Evolutionary conservation across 2,888 invertebrate genomes (phyloP).

Genomic region (Piscicola geometra): DNA sequence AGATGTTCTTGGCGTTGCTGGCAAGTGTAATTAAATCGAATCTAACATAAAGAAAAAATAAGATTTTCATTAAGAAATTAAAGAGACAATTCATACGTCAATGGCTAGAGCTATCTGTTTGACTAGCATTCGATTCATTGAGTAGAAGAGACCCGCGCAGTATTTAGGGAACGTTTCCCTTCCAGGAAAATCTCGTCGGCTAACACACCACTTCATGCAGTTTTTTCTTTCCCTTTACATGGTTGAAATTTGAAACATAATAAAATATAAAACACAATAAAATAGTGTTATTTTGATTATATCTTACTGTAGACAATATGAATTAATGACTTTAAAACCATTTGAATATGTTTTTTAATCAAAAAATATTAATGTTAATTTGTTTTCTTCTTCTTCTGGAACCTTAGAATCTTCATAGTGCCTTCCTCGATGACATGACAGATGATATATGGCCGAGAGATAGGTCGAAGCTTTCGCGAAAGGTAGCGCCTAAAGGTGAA

Average conservation of each 20-base stretch:
- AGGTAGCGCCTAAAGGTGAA: constrained; percentile 26
- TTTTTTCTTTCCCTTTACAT: constrained; percentile 37
- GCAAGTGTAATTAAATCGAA: background rate
- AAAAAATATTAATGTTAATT: too few relatives aligned
- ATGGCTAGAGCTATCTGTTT: constrained; percentile 44
- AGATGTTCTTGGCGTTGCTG: background rate
- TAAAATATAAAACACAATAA: too few relatives aligned
- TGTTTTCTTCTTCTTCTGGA: constrained; percentile 38
- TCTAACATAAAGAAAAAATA: background rate
- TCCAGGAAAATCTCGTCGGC: constrained; percentile 40
- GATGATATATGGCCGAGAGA: background rate
- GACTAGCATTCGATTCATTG: constrained; percentile 47
- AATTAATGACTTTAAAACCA: too few relatives aligned
- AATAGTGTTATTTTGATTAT: too few relatives aligned
- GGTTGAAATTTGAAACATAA: too few relatives aligned
- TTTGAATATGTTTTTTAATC: too few relatives aligned
- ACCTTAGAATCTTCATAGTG: constrained; percentile 21
- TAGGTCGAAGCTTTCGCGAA: background rate
- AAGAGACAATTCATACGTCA: background rate
- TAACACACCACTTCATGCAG: constrained; percentile 45
- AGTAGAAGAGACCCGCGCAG: constrained; percentile 49
- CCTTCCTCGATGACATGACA: background rate
- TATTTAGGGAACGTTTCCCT: constrained; percentile 45
- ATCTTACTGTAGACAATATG: too few relatives aligned
- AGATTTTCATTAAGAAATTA: background rate